phyloP scores from a whole-genome alignment of 2,888 invertebrate species.

The Drosophila acutilabella region DNA sequence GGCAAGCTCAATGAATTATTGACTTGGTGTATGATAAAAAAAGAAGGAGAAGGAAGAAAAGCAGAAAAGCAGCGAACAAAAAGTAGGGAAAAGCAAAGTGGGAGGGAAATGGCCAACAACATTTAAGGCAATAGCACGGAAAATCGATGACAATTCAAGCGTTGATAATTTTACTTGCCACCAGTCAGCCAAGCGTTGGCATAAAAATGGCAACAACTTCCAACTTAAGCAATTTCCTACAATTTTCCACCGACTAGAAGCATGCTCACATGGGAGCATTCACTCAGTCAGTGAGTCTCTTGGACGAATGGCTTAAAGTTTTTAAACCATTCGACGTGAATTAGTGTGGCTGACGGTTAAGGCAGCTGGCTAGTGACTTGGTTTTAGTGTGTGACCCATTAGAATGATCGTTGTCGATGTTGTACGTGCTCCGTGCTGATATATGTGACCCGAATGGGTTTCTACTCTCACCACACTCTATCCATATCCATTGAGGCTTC shows the following conservation, averaged over 20 bases:
- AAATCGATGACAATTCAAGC: conserved; percentile 81
- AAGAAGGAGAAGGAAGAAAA: background rate
- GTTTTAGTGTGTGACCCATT: conserved; percentile 77
- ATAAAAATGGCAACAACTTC: conserved; percentile 76
- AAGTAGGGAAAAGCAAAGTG: conserved; percentile 12
- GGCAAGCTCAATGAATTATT: conserved; percentile 72
- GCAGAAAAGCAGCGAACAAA: conserved; percentile 1
- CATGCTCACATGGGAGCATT: conserved; percentile 56
- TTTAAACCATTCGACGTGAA: conserved; percentile 73
- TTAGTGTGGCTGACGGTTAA: conserved; percentile 54
- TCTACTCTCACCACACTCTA: conserved; percentile 4
- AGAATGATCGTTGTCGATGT: conserved; percentile 78
- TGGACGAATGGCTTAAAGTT: conserved; percentile 45
- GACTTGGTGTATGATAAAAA: conserved; percentile 44
- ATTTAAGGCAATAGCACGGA: conserved; percentile 79
- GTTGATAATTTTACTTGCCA: conserved; percentile 74
- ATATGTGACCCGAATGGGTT: conserved; percentile 65
- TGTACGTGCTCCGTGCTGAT: conserved; percentile 71
- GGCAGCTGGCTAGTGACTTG: conserved; percentile 60
- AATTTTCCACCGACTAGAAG: conserved; percentile 71
- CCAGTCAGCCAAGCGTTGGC: conserved; percentile 44
- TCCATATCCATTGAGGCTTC: background rate
- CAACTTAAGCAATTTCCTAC: conserved; percentile 80
- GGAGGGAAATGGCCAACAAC: conserved; percentile 62
- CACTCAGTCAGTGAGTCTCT: conserved; percentile 38